phyloP scores from a whole-genome alignment of 2,797 vertebrate genomes.

The Danio choprae region DNA sequence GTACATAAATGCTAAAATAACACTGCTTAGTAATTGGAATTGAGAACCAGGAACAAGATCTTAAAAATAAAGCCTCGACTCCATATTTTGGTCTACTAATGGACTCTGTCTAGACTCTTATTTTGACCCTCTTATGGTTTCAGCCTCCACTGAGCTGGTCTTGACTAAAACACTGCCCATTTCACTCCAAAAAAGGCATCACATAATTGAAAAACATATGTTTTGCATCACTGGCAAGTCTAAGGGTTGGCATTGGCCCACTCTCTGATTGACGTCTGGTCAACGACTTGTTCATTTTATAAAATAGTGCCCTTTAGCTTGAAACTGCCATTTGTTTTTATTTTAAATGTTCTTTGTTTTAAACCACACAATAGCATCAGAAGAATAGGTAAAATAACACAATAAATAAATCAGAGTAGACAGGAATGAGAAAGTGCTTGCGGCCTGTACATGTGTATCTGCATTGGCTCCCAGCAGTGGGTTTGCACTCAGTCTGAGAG shows the following conservation, averaged over 20 bases:
- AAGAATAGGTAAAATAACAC: too few relatives aligned
- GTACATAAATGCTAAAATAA: background rate
- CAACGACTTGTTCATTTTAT: too few relatives aligned
- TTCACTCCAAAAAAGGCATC: background rate
- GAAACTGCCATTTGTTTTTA: background rate
- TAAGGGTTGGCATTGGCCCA: too few relatives aligned
- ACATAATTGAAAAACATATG: background rate
- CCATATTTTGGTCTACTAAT: background rate
- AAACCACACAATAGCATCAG: too few relatives aligned
- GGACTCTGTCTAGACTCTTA: background rate
- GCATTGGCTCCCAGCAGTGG: slow-evolving; percentile 25
- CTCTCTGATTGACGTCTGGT: too few relatives aligned
- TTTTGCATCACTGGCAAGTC: too few relatives aligned
- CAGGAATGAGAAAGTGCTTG: background rate
- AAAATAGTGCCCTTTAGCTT: background rate
- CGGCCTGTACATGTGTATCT: slow-evolving; percentile 7
- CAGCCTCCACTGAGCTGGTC: background rate
- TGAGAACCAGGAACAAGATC: background rate
- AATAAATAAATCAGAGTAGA: background rate
- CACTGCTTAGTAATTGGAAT: background rate
- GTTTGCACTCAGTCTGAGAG: slow-evolving; percentile 60
- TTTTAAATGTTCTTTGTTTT: too few relatives aligned
- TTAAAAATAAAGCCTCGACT: background rate
- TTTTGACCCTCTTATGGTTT: background rate
- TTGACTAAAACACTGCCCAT: background rate